A percentile compares a stretch with the other conserved stretches of the same genome.
Evolutionary conservation across 2,797 vertebrate species (phyloP).

Genomic region (Dipus sagitta): DNA sequence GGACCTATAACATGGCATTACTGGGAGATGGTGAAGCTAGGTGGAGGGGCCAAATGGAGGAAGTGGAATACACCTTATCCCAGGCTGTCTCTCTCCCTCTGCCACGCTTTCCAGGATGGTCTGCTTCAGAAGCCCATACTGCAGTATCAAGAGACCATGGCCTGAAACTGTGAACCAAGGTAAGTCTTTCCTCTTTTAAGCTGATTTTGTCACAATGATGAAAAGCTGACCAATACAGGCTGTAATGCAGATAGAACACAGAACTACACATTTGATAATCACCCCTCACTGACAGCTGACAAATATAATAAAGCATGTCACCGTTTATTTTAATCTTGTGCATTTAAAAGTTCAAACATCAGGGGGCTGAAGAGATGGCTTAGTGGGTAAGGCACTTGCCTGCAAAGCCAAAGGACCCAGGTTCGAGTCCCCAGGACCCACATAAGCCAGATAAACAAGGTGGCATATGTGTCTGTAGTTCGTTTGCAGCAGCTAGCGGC

Average conservation of each 20-base stretch:
- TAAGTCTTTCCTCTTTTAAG: background rate
- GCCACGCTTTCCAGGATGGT: background rate
- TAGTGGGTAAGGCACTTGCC: too few species aligned
- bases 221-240: background rate
- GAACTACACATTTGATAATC: background rate
- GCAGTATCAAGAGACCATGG: background rate
- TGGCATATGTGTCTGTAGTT: too few species aligned
- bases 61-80: too few species aligned
- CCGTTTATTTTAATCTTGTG: constrained; percentile 37
- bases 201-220: background rate
- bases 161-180: background rate
- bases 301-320: background rate
- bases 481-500: too few species aligned
- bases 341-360: background rate
- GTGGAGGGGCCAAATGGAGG: background rate
- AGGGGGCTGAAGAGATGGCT: too few species aligned
- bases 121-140: too few species aligned
- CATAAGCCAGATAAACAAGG: too few species aligned
- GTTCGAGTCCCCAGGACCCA: too few species aligned
- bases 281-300: background rate
- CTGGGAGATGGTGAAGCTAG: background rate
- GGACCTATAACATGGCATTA: background rate
- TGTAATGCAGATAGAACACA: background rate
- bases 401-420: too few species aligned
- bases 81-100: background rate